Conservation (phyloP, 2,113 vertebrate genomes). For the Bubo scandiacus region DNA sequence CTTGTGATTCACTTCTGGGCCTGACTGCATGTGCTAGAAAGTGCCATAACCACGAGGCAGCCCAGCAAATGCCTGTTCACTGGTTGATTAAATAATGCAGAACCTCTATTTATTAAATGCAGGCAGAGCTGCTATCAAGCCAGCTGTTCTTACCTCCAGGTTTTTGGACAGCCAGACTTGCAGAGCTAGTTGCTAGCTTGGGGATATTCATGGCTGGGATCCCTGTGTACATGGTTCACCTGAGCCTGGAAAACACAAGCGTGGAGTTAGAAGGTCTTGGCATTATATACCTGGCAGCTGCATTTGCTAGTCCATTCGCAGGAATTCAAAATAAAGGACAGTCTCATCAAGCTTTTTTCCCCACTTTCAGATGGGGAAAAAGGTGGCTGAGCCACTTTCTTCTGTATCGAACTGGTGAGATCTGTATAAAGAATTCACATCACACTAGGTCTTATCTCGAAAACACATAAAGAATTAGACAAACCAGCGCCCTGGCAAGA, state of each 20-base stretch:
- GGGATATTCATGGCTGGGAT: neutral
- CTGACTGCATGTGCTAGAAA: neutral
- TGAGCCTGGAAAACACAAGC: neutral
- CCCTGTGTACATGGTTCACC: neutral
- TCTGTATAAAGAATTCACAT: neutral
- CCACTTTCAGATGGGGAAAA: fast-evolving
- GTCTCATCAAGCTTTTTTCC: neutral
- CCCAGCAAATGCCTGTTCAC: neutral
- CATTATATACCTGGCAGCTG: neutral
- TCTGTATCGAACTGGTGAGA: neutral
- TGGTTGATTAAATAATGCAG: neutral
- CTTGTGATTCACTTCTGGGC: neutral
- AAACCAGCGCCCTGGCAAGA: neutral
- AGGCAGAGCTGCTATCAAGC: neutral
- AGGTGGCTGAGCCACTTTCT: neutral
- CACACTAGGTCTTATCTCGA: neutral
- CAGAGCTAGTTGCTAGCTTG: neutral
- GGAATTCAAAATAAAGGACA: neutral
- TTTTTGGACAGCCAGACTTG: neutral
- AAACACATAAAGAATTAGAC: neutral
- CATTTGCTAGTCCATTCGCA: neutral
- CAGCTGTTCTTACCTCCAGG: neutral
- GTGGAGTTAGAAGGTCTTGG: neutral
- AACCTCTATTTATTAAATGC: neutral
- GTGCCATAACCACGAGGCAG: neutral